Evolutionary conservation across 1,140 invertebrate species (phyloP), one percentile per base, ranked within the genome.

Genomic region (Papilio polyxenes): DNA sequence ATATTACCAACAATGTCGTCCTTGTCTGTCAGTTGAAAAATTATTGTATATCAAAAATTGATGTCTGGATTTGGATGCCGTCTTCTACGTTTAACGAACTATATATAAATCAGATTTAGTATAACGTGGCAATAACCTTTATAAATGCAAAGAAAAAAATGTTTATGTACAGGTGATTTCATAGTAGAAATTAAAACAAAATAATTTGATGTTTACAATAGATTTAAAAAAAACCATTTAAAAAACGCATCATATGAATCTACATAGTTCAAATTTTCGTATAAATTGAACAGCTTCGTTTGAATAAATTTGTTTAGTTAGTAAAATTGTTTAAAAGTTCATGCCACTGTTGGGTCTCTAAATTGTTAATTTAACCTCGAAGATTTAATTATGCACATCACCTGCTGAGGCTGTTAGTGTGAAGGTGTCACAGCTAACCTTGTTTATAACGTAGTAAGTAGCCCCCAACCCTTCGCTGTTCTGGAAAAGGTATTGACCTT

Each of bases 301-400:
- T 87, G 86, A 91, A 89, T 91, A 88, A 92, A 90, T 92, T 92
- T 92, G 89, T 92, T 91, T 91, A 85, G 86, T 89, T 85, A 89
- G 91, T 91, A 92, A 92, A 92, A 89, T 91, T 87, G 87, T 86
- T 92, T 92, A 89, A 89, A 93, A 94, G 89, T 94, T 91, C 92
- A 91, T 89, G 86, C 92, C 90, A 91, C 91, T 92, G 90, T 92
- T 87, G 83, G 89, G 87, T 88, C 81, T 92, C 90, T 88, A 93
- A 93, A 93, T 93, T 92, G 92, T 89, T 93, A 94, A 93, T 94
- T 94, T 94, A 91, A 92, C 92, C 92, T 89, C 92, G 87, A 88
- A 92, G 89, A 93, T 94, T 94, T 93, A 94, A 94, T 94, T 94
- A 94, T 94, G 91, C 92, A 94, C 91, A 89, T 90, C 88, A 87